Base-by-base conservation (phyloP, 2,888 invertebrate species). In the Crematogaster levior region DNA sequence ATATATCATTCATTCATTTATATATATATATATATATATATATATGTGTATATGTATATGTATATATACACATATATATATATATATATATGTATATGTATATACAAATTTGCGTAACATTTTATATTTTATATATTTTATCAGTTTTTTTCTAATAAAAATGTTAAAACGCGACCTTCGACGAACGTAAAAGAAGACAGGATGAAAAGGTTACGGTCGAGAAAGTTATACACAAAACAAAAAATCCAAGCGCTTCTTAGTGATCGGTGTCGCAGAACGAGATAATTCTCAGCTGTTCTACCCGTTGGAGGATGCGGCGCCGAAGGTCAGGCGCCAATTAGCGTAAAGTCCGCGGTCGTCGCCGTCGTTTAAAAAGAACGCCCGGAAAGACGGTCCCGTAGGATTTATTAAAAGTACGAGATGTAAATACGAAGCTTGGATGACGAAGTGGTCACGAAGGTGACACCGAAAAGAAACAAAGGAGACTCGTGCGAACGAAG, bases 361-460 rank as follows among this genome's bases (percentile, higher is more conserved):
- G 68, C 40, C 37, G 58, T 65, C 75, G 7, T 70, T 60, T 24
- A 18, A 46, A n/a, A 65, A 72, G 81, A 65, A 73, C 61, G 61
- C 34, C 46, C 46, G 60, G 60, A 48, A 48, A 61, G 60, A 48
- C 61, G 34, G 70, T 63, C 15, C 12, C 24, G 84, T 58, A 68
- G 74, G 66, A 84, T 85, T 85, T 85, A 85, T 85, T 83, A 85
- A 85, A 84, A 83, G 72, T 81, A 65, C 84, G 81, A 75, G 84
- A 82, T 74, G 56, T 68, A 74, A 81, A 68, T 53, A 43, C 61
- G 61, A n/a, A 27, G 43, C 51, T 48, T 43, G 80, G 68, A 83
- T 83, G 80, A 83, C 74, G 63, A 84, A 81, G 74, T 80, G 74
- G 51, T 74, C 74, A 66, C 74, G 80, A 74, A 46, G 40, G 18